Base-by-base conservation (phyloP, 2,797 vertebrate genomes). In the Scyliorhinus canicula region DNA sequence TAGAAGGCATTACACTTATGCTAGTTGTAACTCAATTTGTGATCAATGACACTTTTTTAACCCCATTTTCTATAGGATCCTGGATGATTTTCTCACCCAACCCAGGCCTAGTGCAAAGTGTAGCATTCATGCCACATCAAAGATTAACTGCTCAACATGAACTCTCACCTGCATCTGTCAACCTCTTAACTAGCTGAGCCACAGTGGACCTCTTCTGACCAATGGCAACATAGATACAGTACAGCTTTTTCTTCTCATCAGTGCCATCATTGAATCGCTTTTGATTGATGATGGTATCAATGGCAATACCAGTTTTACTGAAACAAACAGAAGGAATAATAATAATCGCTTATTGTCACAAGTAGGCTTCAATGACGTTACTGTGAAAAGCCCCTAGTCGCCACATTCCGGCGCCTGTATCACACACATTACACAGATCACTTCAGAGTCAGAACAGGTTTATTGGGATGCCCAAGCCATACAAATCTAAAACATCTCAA, bases 211-310 rank as follows among this genome's bases (percentile, higher is more conserved):
- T 98, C 97, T 99, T 99, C 97, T 99, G 99, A 28, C 99, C 99
- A 60, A 99, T 99, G 95, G 99, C 99, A 31, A 99, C 98, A 0
- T 99, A 99, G 97, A 99, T 99, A 95, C 99, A 99, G 96, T 99
- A 99, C 40, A 99, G 98, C 96, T 99, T 99, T 97, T 99, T 99
- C 96, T 99, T 99, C 96, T 99, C 99, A 40, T 99, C 99, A 0
- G 98, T 98, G 69, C 98, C 99, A 0, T 99, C 99, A 0, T 99
- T 99, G 96, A 99, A 99, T n/a, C 99, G 98, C 96, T 98, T 99
- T 97, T 99, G 99, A 97, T 99, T 99, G 97, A 99, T 99, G 96
- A 99, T 99, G 6, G 99, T 99, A 96, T 99, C 99, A 28, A 99
- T 98, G 95, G 99, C 99, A 97, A 99, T 99, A n/a, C 99, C 98